phyloP scores from a whole-genome alignment of 2,888 invertebrate species.

The Papilio gigon region DNA sequence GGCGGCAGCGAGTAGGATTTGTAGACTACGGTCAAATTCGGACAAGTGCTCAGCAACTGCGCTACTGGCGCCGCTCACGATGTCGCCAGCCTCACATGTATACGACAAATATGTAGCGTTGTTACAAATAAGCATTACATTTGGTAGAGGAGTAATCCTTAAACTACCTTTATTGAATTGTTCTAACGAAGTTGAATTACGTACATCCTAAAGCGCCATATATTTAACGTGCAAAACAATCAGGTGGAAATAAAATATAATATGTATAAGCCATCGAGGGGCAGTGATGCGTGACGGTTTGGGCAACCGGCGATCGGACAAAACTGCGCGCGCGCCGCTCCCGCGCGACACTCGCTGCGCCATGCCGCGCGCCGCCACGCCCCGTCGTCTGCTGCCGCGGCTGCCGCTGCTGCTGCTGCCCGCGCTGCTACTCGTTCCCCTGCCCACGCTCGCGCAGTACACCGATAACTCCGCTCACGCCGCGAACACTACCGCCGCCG shows the following conservation, averaged over 20 bases:
- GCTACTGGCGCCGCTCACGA: too few relatives aligned
- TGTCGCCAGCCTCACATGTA: too few relatives aligned
- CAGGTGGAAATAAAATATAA: background rate
- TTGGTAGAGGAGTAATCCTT: too few relatives aligned
- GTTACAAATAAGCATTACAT: too few relatives aligned
- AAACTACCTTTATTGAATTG: background rate
- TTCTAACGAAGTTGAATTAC: background rate
- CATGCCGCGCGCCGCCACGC: conserved; percentile 66
- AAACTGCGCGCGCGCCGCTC: conserved; percentile 64
- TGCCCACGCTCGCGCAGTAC: conserved; percentile 40
- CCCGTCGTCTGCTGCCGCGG: conserved; percentile 55
- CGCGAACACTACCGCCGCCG: conserved; percentile 41
- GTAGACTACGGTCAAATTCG: too few relatives aligned
- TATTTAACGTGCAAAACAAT: background rate
- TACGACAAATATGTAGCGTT: too few relatives aligned
- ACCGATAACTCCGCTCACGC: conserved; percentile 45
- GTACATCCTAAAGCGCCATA: background rate
- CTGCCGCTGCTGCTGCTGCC: conserved; percentile 43
- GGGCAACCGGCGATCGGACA: conserved; percentile 68
- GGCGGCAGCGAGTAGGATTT: too few relatives aligned
- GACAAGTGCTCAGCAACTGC: too few relatives aligned
- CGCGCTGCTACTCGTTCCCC: conserved; percentile 48
- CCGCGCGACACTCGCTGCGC: conserved; percentile 72
- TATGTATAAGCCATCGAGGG: conserved; percentile 41
- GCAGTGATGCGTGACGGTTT: conserved; percentile 60